Conservation (phyloP, 2,888 invertebrate species). For the Acleris emargana region DNA sequence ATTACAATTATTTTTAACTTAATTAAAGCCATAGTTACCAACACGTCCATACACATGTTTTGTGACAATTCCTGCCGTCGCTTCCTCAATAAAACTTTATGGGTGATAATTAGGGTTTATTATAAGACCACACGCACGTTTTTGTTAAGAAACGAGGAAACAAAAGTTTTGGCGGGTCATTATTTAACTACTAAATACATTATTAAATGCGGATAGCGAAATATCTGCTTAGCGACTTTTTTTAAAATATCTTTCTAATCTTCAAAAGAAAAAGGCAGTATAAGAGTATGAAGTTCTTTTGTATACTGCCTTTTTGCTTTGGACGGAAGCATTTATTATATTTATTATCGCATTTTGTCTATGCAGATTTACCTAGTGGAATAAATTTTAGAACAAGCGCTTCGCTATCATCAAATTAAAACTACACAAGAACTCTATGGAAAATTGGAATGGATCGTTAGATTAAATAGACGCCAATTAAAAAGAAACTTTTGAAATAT, state of each 20-base stretch:
- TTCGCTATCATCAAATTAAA: background rate
- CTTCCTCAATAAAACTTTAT: conserved; percentile 79
- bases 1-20: background rate
- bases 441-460: background rate
- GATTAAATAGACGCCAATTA: conserved; percentile 21
- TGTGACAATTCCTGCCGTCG: conserved; percentile 54
- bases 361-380: no score
- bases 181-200: conserved; percentile 1
- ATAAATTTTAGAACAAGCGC: background rate
- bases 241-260: no score
- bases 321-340: no score
- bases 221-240: no score
- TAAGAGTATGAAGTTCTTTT: no score
- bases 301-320: no score
- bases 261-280: no score
- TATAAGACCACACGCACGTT: conserved; percentile 51
- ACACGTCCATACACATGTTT: conserved; percentile 44
- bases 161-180: conserved; percentile 1
- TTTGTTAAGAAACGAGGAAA: background rate
- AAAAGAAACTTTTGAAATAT: conserved; percentile 35
- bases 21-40: conserved; percentile 12
- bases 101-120: conserved; percentile 65
- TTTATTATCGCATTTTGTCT: no score
- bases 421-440: background rate
- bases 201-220: background rate